phyloP scores from a whole-genome alignment of 2,113 vertebrate genomes.

The Rostratula benghalensis region DNA sequence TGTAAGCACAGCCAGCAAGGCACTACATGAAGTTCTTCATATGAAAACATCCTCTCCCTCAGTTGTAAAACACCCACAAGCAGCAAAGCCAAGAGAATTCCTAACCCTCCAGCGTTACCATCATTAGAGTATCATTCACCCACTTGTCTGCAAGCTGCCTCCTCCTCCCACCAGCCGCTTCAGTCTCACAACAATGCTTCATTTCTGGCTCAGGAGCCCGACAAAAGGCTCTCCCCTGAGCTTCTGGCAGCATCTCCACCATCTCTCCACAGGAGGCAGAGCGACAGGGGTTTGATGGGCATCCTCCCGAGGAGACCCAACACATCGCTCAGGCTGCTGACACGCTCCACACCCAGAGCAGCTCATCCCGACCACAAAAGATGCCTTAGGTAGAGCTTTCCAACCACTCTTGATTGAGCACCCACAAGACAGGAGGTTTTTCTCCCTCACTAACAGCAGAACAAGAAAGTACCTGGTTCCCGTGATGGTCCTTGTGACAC shows the following conservation, averaged over 20 bases:
- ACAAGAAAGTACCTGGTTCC: neutral
- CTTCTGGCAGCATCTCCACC: constrained; percentile 27
- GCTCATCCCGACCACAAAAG: neutral
- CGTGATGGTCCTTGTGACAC: neutral
- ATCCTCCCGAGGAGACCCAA: constrained; percentile 32
- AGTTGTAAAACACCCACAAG: neutral
- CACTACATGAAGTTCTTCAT: neutral
- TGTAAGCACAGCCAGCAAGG: neutral
- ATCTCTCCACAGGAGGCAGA: constrained; percentile 67
- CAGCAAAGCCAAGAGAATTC: neutral
- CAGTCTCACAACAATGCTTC: constrained; percentile 19
- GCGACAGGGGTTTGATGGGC: constrained; percentile 64
- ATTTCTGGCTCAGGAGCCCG: constrained; percentile 33
- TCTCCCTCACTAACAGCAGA: neutral
- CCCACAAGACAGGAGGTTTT: neutral
- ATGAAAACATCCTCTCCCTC: neutral
- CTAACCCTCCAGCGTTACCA: constrained; percentile 12
- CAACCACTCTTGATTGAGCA: neutral
- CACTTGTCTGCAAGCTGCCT: constrained; percentile 58
- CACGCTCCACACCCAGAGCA: neutral
- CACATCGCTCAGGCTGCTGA: constrained; percentile 68
- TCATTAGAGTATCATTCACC: constrained; percentile 51
- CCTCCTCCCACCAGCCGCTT: constrained; percentile 43
- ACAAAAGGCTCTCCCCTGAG: constrained; percentile 67
- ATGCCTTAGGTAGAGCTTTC: neutral